Conservation (phyloP, 1,140 invertebrate genomes). For the Orchesella cincta region DNA sequence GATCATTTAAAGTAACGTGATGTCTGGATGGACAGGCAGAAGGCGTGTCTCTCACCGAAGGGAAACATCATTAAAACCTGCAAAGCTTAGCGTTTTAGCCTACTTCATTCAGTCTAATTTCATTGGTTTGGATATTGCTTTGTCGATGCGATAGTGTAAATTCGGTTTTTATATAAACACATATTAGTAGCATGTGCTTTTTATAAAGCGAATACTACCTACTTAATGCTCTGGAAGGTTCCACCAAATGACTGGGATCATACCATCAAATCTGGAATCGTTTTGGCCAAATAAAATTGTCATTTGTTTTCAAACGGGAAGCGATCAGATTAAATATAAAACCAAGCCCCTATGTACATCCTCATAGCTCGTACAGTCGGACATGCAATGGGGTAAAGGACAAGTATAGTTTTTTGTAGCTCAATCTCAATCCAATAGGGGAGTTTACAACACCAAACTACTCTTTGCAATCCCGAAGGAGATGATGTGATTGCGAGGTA, state of each 20-base stretch:
- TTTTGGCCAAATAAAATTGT: constrained; percentile 19
- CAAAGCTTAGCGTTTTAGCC: constrained; percentile 36
- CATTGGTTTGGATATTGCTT: not conserved
- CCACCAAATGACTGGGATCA: constrained; percentile 6
- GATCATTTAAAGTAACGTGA: not conserved
- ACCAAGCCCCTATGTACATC: not conserved
- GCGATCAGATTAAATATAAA: not conserved
- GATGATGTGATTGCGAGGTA: not conserved
- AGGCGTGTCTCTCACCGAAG: constrained; percentile 38
- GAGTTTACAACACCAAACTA: not conserved
- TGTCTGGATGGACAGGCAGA: constrained; percentile 37
- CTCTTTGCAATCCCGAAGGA: not conserved
- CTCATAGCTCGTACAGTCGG: not conserved
- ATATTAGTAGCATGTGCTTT: not conserved
- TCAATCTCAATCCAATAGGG: not conserved
- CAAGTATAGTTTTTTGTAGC: no score
- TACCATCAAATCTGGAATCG: constrained; percentile 14
- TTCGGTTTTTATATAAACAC: not conserved
- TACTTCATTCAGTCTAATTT: not conserved
- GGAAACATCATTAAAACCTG: constrained; percentile 47
- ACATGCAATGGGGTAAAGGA: not conserved
- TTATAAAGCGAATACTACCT: not conserved
- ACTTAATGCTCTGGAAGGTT: constrained; percentile 1
- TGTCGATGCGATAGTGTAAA: no score
- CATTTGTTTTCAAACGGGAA: not conserved